Base-by-base conservation (phyloP, 2,113 vertebrate species). In the Plectropomus leopardus region DNA sequence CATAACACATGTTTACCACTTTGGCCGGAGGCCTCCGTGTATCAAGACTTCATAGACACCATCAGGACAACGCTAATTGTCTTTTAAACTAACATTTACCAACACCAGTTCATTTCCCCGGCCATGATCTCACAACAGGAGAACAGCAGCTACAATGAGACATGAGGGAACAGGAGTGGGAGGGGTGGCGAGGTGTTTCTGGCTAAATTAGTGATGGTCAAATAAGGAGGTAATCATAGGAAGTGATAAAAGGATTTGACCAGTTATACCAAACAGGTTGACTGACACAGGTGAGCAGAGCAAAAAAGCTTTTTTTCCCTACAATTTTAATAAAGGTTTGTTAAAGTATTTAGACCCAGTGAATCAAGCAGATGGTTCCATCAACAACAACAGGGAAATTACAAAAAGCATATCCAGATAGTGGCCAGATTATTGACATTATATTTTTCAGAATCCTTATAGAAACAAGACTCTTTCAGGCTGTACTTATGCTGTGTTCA, bases 1-100 rank as follows among this genome's bases (percentile, higher is more conserved):
- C 84, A 76, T 34, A 86, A 84, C 91, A 84, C 86, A 85, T 89
- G 93, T 90, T 92, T 84, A 83, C 85, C 57, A 51, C 48, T 50
- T 70, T 66, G 74, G 65, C 76, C 83, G 36, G 55, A 85, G 79
- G 82, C 79, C 40, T 36, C 14, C 1, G 8, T 26, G 48, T 70
- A 54, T 58, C 26, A 55, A 66, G 19, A 55, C 71, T 54, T 72
- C 84, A 72, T 58, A 77, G 55, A 66, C 32, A 6, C 68, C 77
- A 66, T 69, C 51, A 54, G 65, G 65, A 50, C 70, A 47, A 42
- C 1, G 10, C 76, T 85, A 92, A 92, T 85, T 87, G 84, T 75
- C 80, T 74, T 87, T 86, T 89, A 88, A 48, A 64, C 57, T 86
- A 87, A 88, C 86, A 78, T 79, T 84, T 79, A 54, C 54, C 7